Percentiles rank a stretch among this genome's conserved stretches.
phyloP scores from a whole-genome alignment of 1,140 invertebrate species.

The Leptinotarsa texana region DNA sequence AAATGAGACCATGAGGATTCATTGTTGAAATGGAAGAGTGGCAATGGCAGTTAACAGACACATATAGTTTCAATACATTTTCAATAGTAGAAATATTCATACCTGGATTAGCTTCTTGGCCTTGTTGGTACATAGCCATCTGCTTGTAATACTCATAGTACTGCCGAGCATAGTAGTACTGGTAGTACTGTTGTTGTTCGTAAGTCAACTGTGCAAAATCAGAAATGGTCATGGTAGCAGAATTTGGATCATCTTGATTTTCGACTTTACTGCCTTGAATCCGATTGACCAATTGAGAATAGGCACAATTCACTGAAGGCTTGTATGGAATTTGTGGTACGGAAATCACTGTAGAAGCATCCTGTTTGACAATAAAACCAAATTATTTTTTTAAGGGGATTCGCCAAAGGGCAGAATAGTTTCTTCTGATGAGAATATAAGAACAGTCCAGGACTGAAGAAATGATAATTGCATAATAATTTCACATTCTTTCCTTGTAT shows the following conservation, averaged over 20 bases:
- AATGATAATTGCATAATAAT: no score
- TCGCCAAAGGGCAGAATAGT: neutral
- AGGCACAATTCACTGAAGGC: constrained; percentile 81
- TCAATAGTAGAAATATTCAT: neutral
- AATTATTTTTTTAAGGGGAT: constrained; percentile 16
- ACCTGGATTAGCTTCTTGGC: constrained; percentile 29
- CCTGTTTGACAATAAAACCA: constrained; percentile 35
- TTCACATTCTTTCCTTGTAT: no score
- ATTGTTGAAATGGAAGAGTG: no score
- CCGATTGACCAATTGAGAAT: constrained; percentile 81
- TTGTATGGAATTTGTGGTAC: constrained; percentile 67
- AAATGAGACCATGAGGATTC: no score
- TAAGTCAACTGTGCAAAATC: constrained; percentile 39
- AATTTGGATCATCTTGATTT: constrained; percentile 47
- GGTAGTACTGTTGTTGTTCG: constrained; percentile 51
- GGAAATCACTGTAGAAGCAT: constrained; percentile 16
- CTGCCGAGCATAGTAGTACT: constrained; percentile 51
- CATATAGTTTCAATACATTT: neutral
- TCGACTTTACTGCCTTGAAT: constrained; percentile 68
- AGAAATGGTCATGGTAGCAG: neutral
- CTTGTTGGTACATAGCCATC: constrained; percentile 43
- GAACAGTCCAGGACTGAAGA: no score
- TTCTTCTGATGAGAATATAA: no score
- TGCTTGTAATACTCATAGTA: constrained; percentile 54
- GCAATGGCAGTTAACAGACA: no score